Evolutionary conservation across 1,140 invertebrate species (phyloP).

Genomic region (Helicoverpa armigera): DNA sequence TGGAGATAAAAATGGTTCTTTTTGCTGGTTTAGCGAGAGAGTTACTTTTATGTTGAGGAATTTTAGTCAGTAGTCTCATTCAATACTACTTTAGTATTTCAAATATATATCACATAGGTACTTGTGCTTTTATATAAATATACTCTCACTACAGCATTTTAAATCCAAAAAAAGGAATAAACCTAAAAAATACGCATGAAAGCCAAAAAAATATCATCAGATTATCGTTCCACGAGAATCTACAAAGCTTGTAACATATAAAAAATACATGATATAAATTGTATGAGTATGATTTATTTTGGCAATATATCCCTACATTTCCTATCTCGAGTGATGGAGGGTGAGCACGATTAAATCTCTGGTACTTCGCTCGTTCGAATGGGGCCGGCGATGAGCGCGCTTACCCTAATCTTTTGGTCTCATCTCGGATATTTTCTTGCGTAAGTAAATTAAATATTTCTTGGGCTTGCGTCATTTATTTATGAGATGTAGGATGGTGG

Average conservation of each 20-base stretch:
- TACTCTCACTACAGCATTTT: too few relatives aligned
- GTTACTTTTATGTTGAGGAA: too few relatives aligned
- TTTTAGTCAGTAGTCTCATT: too few relatives aligned
- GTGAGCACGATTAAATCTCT: slow-evolving; percentile 22
- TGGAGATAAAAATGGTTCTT: background rate
- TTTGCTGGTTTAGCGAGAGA: background rate
- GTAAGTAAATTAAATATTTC: slow-evolving; percentile 35
- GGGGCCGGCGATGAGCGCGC: background rate
- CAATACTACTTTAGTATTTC: too few relatives aligned
- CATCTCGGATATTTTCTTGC: background rate
- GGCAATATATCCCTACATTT: slow-evolving; percentile 25
- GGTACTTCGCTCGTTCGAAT: slow-evolving; percentile 18
- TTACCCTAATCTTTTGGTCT: slow-evolving; percentile 2
- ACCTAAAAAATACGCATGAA: background rate
- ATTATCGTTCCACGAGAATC: background rate
- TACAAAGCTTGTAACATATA: background rate
- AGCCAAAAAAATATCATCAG: background rate
- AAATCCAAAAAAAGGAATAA: too few relatives aligned
- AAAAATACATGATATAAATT: slow-evolving; percentile 16
- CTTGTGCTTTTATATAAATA: too few relatives aligned
- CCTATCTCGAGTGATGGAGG: slow-evolving; percentile 8
- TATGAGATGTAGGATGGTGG: background rate
- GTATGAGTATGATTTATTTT: slow-evolving; percentile 26
- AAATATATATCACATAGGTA: too few relatives aligned
- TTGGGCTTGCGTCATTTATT: background rate